A percentile compares a stretch with the other conserved stretches of the same genome.
These are phyloP conservation scores for Ahaetulla prasina DNA, from an alignment of 2,113 vertebrate genomes.

Conservation along the genomic window DNA sequence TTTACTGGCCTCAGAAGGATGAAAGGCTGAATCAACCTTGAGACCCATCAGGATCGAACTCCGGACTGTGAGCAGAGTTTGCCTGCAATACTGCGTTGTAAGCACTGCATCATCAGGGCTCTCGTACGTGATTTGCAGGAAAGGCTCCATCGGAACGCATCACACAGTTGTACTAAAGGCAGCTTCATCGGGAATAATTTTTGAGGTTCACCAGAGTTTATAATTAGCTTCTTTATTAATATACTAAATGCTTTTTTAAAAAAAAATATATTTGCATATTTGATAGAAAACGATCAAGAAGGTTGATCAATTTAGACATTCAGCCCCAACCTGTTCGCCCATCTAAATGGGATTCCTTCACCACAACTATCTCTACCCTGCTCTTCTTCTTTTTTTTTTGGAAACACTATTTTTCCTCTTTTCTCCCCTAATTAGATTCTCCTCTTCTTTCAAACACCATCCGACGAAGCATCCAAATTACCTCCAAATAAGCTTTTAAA, in stretches of 20 bases:
- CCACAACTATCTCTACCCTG: not conserved
- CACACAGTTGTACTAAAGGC: not conserved
- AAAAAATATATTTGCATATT: not conserved
- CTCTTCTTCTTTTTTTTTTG: not conserved
- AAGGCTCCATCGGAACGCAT: not conserved
- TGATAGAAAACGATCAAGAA: not conserved
- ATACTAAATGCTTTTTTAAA: not conserved
- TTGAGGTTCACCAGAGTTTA: not conserved
- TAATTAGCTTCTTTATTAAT: not conserved
- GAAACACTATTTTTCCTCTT: conserved; percentile 67
- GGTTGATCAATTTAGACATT: not conserved
- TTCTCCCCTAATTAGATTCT: conserved; percentile 69
- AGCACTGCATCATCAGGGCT: not conserved
- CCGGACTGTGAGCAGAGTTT: not conserved
- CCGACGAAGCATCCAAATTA: conserved; percentile 67
- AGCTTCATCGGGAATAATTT: not conserved
- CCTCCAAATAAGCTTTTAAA: conserved; percentile 74
- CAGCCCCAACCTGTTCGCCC: not conserved
- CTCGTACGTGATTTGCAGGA: not conserved
- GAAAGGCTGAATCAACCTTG: not conserved
- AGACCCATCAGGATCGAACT: not conserved
- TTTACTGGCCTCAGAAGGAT: not conserved
- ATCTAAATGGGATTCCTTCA: not conserved
- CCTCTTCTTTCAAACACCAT: conserved; percentile 66
- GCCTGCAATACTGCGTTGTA: not conserved